phyloP scores from a whole-genome alignment of 2,113 vertebrate species.

The Phainopepla nitens region DNA sequence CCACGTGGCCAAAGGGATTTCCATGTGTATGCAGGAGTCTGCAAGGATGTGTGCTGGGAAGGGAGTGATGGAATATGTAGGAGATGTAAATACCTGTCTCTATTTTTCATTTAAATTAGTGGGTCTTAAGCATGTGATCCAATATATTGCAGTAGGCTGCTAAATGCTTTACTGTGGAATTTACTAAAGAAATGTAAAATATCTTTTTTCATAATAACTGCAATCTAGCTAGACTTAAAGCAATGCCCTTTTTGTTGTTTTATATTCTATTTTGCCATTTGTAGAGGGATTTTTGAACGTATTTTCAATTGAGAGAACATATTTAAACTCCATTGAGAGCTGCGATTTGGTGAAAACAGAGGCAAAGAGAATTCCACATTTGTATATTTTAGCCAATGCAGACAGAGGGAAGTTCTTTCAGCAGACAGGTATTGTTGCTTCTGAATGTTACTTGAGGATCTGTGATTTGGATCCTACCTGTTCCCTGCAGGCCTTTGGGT shows the following conservation, averaged over 20 bases:
- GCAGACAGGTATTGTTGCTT: background rate
- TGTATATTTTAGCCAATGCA: background rate
- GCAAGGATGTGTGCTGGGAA: background rate
- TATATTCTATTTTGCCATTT: constrained; percentile 43
- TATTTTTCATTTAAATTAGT: constrained; percentile 35
- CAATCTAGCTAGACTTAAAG: constrained; percentile 25
- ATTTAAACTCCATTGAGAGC: constrained; percentile 13
- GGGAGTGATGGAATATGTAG: background rate
- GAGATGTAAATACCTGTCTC: background rate
- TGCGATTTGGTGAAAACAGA: background rate
- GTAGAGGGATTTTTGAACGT: background rate
- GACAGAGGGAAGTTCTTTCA: background rate
- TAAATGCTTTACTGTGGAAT: constrained; percentile 27
- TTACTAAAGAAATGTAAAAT: constrained; percentile 45
- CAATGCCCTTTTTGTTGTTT: constrained; percentile 18
- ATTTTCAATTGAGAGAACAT: background rate
- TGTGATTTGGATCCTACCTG: background rate
- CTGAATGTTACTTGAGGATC: background rate
- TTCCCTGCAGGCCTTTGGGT: background rate
- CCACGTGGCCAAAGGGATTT: rapidly evolving
- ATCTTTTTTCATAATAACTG: constrained; percentile 35
- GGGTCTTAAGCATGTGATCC: constrained; percentile 14
- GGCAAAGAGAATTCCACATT: background rate
- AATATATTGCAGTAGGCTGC: background rate
- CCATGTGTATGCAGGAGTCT: background rate